Conservation (phyloP, 2,888 invertebrate genomes). For the Eupithecia inturbata region DNA sequence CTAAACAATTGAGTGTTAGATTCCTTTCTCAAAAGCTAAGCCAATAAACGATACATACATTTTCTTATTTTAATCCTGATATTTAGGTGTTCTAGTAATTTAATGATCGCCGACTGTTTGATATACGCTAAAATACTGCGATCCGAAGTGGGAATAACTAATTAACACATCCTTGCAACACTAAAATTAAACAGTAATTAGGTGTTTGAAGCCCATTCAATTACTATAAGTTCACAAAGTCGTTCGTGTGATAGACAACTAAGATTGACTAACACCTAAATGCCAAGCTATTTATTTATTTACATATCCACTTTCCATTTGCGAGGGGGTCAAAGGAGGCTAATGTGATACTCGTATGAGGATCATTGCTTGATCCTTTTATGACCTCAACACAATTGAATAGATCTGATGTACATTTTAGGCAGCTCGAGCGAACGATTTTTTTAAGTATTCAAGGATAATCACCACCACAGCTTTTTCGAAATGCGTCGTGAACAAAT, state of each 20-base stretch:
- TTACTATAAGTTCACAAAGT: constrained; percentile 24
- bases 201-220: neutral
- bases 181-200: neutral
- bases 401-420: neutral
- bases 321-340: constrained; percentile 4
- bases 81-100: neutral
- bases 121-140: neutral
- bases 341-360: neutral
- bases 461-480: neutral
- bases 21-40: neutral
- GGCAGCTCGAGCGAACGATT: neutral
- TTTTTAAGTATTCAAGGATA: neutral
- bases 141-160: too few relatives aligned
- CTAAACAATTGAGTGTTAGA: too few relatives aligned
- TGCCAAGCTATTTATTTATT: constrained; percentile 32
- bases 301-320: constrained; percentile 20
- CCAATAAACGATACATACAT: neutral
- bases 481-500: too few relatives aligned
- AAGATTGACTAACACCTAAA: constrained; percentile 28
- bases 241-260: constrained; percentile 14
- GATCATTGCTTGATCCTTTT: constrained; percentile 3
- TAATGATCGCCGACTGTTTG: neutral
- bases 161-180: neutral
- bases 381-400: neutral
- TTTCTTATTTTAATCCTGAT: neutral